phyloP scores from a whole-genome alignment of 2,888 invertebrate genomes.

The Lasiommata megera region DNA sequence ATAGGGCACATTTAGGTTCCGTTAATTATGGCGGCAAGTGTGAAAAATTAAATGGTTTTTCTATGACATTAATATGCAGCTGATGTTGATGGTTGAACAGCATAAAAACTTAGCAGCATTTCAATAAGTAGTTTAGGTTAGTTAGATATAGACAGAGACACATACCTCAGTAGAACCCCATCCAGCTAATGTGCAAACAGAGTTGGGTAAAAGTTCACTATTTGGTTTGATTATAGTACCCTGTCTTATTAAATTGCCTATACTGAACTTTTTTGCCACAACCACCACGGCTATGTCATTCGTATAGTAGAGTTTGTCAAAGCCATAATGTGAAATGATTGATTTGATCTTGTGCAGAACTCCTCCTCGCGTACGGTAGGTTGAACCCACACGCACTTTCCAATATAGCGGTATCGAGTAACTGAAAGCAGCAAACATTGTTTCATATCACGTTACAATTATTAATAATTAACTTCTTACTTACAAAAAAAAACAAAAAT shows the following conservation, averaged over 20 bases:
- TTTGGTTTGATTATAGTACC: conserved; percentile 61
- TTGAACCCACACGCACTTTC: conserved; percentile 66
- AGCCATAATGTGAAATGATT: conserved; percentile 55
- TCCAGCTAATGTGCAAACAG: conserved; percentile 57
- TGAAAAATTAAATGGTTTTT: no score
- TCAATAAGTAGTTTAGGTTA: no score
- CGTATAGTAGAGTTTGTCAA: conserved; percentile 59
- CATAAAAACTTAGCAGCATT: no score
- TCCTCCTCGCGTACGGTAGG: conserved; percentile 60
- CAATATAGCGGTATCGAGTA: conserved; percentile 60
- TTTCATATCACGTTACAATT: no score
- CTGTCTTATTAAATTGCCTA: conserved; percentile 56
- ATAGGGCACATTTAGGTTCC: no score
- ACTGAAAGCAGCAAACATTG: conserved; percentile 42
- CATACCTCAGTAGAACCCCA: conserved; percentile 68
- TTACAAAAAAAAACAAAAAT: no score
- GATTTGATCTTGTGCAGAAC: conserved; percentile 55
- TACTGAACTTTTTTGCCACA: conserved; percentile 47
- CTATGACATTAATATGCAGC: no score
- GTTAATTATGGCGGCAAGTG: no score
- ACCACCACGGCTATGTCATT: conserved; percentile 65
- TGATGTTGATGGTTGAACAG: no score
- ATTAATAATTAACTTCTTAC: no score
- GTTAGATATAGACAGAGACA: background rate
- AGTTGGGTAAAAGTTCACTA: conserved; percentile 53